These are phyloP conservation scores for Lithobates sylvaticus DNA, from an alignment of 2,797 vertebrate species.

Conservation along the genomic window DNA sequence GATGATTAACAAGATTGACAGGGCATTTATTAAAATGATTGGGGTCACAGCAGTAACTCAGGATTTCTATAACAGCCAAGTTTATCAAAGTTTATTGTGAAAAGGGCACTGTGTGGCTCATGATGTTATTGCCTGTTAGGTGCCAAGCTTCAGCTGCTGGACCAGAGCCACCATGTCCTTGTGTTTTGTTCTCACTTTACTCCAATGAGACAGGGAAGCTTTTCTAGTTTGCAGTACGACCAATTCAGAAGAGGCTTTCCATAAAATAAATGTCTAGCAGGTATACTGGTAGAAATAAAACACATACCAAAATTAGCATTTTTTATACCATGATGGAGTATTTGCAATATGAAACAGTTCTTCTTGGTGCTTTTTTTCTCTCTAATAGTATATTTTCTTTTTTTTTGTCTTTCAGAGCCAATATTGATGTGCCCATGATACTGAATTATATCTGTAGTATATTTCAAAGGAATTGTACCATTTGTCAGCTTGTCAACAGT, in stretches of 20 bases:
- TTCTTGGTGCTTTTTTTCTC: no score
- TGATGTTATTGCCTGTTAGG: slow-evolving; percentile 33
- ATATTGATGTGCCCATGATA: no score
- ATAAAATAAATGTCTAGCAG: not conserved
- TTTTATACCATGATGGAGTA: no score
- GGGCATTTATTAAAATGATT: slow-evolving; percentile 59
- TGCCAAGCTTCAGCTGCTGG: slow-evolving; percentile 33
- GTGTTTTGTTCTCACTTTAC: not conserved
- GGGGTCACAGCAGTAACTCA: slow-evolving; percentile 50
- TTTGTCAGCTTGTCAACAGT: no score
- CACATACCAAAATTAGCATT: not conserved
- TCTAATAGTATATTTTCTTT: no score
- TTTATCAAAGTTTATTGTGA: slow-evolving; percentile 50
- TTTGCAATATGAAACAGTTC: no score
- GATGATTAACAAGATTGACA: slow-evolving; percentile 57
- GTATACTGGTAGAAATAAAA: not conserved
- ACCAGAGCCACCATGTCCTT: slow-evolving; percentile 26
- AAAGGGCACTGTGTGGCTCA: slow-evolving; percentile 13
- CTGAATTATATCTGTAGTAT: no score
- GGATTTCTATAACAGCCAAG: slow-evolving; percentile 35
- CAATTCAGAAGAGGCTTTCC: not conserved
- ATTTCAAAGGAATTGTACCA: no score
- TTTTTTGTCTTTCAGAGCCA: no score
- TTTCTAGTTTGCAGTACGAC: not conserved
- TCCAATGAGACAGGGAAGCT: not conserved